Percentiles rank a stretch among this genome's conserved stretches.
Evolutionary conservation across 2,888 invertebrate species (phyloP).

Genomic region (Amphipyra tragopoginis): DNA sequence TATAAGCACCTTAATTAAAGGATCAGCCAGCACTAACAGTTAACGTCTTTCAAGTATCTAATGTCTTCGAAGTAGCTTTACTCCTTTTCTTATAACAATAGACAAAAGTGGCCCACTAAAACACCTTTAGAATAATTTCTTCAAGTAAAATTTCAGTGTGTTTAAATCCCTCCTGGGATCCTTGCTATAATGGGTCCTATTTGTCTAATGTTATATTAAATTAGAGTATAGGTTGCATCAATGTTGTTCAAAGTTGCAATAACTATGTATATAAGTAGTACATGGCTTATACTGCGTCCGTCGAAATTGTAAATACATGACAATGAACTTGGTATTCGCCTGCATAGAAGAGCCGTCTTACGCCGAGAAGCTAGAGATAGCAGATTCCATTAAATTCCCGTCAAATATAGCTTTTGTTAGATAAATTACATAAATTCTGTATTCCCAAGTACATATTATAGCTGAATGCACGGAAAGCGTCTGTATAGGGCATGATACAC

Average conservation of each 20-base stretch:
- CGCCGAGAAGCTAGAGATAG: constrained; percentile 3
- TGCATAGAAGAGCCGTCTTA: constrained; percentile 12
- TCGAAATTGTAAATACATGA: constrained; percentile 23
- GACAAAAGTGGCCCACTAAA: background rate
- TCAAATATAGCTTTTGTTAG: constrained; percentile 23
- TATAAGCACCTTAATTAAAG: constrained; percentile 37
- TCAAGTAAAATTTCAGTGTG: too few relatives aligned
- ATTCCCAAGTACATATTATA: constrained; percentile 14
- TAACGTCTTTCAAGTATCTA: constrained; percentile 20
- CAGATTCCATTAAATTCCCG: constrained; percentile 10
- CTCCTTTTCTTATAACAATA: too few relatives aligned
- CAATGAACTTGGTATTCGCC: constrained; percentile 4
- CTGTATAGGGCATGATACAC: constrained; percentile 28
- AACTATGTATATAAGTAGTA: constrained; percentile 38
- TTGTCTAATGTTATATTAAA: too few relatives aligned
- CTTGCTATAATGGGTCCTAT: too few relatives aligned
- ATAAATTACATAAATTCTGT: constrained; percentile 21
- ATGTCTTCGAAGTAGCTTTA: constrained; percentile 7
- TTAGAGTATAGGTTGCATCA: background rate
- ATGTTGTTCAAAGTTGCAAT: constrained; percentile 41
- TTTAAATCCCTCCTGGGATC: too few relatives aligned
- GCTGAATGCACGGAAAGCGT: constrained; percentile 26
- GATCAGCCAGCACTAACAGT: constrained; percentile 35
- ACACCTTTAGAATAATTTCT: too few relatives aligned
- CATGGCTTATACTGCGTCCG: constrained; percentile 37